These are phyloP conservation scores for Eristalis arbustorum DNA, from an alignment of 2,888 invertebrate genomes.

Conservation along the genomic window DNA sequence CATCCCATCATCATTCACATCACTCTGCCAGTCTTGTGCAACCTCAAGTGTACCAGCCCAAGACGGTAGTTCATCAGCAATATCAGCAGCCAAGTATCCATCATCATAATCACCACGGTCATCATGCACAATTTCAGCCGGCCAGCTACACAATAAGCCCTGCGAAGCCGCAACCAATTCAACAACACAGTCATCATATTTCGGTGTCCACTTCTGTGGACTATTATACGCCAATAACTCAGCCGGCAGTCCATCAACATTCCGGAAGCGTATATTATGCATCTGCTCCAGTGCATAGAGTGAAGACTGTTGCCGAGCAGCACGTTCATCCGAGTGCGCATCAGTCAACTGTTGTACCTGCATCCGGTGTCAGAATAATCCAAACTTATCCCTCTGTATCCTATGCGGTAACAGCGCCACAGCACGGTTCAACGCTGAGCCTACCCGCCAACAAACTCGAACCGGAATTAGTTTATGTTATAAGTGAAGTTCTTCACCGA, in stretches of 20 bases:
- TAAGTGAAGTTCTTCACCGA: slow-evolving; percentile 31
- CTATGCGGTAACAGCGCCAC: slow-evolving; percentile 25
- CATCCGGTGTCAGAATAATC: slow-evolving; percentile 33
- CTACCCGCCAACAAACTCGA: slow-evolving; percentile 33
- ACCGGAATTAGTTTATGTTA: slow-evolving; percentile 48
- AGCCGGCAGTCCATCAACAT: slow-evolving; percentile 30
- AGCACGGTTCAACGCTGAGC: slow-evolving; percentile 44
- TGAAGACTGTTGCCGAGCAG: slow-evolving; percentile 4
- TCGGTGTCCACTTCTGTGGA: not conserved
- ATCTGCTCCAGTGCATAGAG: slow-evolving; percentile 25
- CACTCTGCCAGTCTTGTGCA: slow-evolving; percentile 41
- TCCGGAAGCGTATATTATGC: slow-evolving; percentile 21
- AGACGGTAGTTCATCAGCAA: slow-evolving; percentile 44
- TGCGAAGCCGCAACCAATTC: not conserved
- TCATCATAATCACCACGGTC: slow-evolving; percentile 26
- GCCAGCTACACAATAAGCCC: not conserved
- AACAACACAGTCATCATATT: slow-evolving; percentile 10
- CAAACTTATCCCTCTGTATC: slow-evolving; percentile 59
- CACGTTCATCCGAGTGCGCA: slow-evolving; percentile 29
- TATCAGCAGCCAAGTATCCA: slow-evolving; percentile 31
- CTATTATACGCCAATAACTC: slow-evolving; percentile 34
- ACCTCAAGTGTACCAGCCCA: slow-evolving; percentile 56
- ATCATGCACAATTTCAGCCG: not conserved
- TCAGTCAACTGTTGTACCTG: slow-evolving; percentile 15
- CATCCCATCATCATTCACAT: slow-evolving; percentile 33